Base-by-base conservation (phyloP, 2,797 vertebrate species). In the Spinibarbus caldwelli region DNA sequence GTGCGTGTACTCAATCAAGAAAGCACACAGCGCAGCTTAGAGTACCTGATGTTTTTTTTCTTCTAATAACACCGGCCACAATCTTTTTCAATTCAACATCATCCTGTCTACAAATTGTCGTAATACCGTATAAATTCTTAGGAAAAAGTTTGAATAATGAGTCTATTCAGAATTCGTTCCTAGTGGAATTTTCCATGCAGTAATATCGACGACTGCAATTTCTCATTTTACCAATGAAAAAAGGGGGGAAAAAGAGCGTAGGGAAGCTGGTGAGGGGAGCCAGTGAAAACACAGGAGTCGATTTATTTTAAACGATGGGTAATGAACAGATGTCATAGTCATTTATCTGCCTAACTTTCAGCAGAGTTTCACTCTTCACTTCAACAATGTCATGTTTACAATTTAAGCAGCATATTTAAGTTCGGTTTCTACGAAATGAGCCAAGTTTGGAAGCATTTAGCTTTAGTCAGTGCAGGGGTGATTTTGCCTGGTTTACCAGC, bases 111-210 rank as follows among this genome's bases (percentile, higher is more conserved):
- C 84, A 89, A 86, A 87, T 86, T 89, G 88, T 88, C 86, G 86
- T 85, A 88, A 88, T 84, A 79, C 76, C 70, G 71, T 84, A 73
- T 75, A 86, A 87, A 89, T 86, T 85, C 84, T 86, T 59, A 82
- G 66, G 70, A 38, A 79, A 80, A 86, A 80, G 82, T 49, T 57
- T 72, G 80, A 89, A 89, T 85, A 89, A 89, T 87, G 86, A 88
- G 81, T 83, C 80, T 88, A 88, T 88, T 90, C 88, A 85, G 83
- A 87, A 84, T 89, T 87, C 79, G 81, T 92, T 87, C 86, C 71
- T 86, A 79, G 87, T 93, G 95, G 95, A 96, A 96, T 95, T 94
- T 96, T 96, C 95, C 95, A 95, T 95, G 93, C 88, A 92, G 94
- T 95, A 93, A 96, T 95, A 95, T 92, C 90, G 93, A 92, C 84